phyloP scores from a whole-genome alignment of 2,888 invertebrate genomes.

The Corythucha ciliata region DNA sequence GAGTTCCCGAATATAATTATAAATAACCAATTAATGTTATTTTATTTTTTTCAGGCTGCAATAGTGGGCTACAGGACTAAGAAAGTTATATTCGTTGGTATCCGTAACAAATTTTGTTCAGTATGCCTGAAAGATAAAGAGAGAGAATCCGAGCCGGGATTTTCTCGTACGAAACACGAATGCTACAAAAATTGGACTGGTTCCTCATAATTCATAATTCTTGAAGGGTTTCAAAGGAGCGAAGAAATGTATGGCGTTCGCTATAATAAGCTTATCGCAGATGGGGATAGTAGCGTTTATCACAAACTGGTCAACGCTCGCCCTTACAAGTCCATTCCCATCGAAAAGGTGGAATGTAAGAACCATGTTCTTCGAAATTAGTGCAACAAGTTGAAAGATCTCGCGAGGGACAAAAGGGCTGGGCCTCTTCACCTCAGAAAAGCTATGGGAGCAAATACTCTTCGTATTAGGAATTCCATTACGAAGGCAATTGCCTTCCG shows the following conservation, averaged over 20 bases:
- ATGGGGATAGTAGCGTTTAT: slow-evolving; percentile 2
- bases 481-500: no score
- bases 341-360: slow-evolving; percentile 38
- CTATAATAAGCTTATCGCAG: neutral
- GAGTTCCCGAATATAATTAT: no score
- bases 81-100: slow-evolving; percentile 37
- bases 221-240: no score
- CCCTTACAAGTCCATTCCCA: slow-evolving; percentile 32
- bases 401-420: neutral
- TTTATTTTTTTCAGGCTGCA: slow-evolving; percentile 21
- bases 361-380: slow-evolving; percentile 36
- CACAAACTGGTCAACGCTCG: slow-evolving; percentile 31
- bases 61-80: slow-evolving; percentile 28
- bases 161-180: slow-evolving; percentile 33
- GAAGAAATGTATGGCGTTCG: slow-evolving; percentile 28
- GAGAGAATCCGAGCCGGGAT: slow-evolving; percentile 23
- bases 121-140: slow-evolving; percentile 35
- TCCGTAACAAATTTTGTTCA: slow-evolving; percentile 38
- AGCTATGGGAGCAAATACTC: no score
- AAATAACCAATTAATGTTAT: no score
- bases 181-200: slow-evolving; percentile 40
- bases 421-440: no score
- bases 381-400: slow-evolving; percentile 21
- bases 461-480: no score
- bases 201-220: no score